These are phyloP conservation scores for Steinernema feltiae DNA, from an alignment of 1,140 invertebrate genomes.

Conservation along the genomic window DNA sequence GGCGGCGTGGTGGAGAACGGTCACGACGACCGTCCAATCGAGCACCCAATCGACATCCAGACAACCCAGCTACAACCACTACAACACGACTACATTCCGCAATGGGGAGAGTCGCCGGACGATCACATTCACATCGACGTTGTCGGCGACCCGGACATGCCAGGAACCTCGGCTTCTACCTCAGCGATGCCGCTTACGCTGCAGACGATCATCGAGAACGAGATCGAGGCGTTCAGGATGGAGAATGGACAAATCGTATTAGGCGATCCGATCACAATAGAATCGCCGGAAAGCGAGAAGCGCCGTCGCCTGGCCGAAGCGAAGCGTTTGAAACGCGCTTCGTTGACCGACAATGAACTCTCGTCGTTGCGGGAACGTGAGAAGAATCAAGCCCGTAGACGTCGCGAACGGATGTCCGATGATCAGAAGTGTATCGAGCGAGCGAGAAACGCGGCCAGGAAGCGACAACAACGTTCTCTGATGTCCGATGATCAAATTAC, in stretches of 20 bases:
- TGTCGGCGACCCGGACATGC: conserved; percentile 1
- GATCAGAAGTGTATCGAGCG: background rate
- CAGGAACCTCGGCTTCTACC: background rate
- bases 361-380: background rate
- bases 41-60: background rate
- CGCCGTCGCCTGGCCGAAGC: background rate
- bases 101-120: background rate
- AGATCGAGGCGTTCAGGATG: background rate
- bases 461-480: background rate
- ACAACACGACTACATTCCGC: background rate
- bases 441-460: background rate
- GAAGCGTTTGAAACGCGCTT: background rate
- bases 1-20: background rate
- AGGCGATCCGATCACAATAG: background rate
- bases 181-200: background rate
- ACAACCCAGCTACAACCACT: background rate
- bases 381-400: background rate
- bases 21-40: conserved; percentile 1
- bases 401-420: background rate
- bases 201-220: background rate
- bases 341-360: background rate
- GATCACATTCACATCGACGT: background rate
- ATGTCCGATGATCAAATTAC: background rate
- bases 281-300: background rate
- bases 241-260: background rate